A percentile compares a stretch with the other conserved stretches of the same genome.
Conservation (phyloP, 1,140 invertebrate species). For the Leucophenga varia region DNA sequence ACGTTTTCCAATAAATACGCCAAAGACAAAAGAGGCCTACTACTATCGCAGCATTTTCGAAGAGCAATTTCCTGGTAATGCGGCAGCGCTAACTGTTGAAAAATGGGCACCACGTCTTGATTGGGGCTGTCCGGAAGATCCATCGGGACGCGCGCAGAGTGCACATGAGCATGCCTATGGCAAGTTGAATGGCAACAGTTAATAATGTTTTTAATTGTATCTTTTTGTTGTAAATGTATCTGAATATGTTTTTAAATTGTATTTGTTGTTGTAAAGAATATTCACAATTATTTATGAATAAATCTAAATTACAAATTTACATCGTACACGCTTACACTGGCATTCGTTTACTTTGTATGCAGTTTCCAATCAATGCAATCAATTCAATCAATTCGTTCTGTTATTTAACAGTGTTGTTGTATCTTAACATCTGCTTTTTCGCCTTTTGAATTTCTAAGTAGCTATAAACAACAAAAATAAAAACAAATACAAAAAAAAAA, state of each 20-base stretch:
- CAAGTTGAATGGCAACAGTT: constrained; percentile 1
- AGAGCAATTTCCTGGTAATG: constrained; percentile 30
- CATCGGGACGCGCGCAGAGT: constrained; percentile 36
- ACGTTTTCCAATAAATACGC: constrained; percentile 70
- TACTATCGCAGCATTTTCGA: constrained; percentile 68
- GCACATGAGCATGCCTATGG: constrained; percentile 28
- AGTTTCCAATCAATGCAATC: too few relatives aligned
- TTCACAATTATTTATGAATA: constrained; percentile 1
- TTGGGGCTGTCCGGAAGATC: constrained; percentile 45
- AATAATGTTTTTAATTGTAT: not conserved
- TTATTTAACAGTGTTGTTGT: too few relatives aligned
- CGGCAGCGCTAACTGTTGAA: constrained; percentile 32
- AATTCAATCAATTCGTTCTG: too few relatives aligned
- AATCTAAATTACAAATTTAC: not conserved
- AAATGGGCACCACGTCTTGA: constrained; percentile 41
- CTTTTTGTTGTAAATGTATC: constrained; percentile 1
- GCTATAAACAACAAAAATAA: too few relatives aligned
- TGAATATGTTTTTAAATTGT: too few relatives aligned
- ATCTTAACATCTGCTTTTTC: too few relatives aligned
- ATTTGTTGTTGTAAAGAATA: too few relatives aligned
- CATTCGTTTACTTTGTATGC: too few relatives aligned
- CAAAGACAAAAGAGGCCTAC: constrained; percentile 77
- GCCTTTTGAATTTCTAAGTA: too few relatives aligned
- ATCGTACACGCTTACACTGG: too few relatives aligned
- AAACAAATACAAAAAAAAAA: too few relatives aligned